Conservation (phyloP, 2,797 vertebrate species). For the Simalia tracyae region DNA sequence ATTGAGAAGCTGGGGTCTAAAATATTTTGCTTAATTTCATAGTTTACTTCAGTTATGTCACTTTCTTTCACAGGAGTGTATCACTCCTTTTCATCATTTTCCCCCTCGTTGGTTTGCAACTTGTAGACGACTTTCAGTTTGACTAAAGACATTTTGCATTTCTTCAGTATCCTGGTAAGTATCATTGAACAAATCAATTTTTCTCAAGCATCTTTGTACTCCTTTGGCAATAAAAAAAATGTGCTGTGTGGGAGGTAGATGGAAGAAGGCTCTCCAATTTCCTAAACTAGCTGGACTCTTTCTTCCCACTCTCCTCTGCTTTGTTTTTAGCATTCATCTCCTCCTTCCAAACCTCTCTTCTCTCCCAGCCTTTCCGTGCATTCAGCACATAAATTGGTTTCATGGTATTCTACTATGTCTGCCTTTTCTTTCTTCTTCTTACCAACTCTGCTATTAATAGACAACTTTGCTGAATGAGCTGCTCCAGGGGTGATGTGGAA, state of each 20-base stretch:
- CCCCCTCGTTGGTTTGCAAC: not conserved
- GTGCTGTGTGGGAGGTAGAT: not conserved
- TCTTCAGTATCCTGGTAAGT: not conserved
- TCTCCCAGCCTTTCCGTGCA: not conserved
- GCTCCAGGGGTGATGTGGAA: conserved; percentile 44
- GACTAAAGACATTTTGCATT: not conserved
- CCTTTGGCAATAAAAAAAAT: fast-evolving
- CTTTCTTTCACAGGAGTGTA: not conserved
- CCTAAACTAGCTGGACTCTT: not conserved
- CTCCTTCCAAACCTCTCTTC: not conserved
- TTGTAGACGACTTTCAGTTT: conserved; percentile 15
- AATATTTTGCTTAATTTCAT: not conserved
- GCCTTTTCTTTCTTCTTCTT: conserved; percentile 5
- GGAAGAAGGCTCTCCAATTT: not conserved
- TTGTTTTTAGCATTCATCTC: not conserved
- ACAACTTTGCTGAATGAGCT: conserved; percentile 35
- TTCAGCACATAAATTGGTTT: not conserved
- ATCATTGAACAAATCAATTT: not conserved
- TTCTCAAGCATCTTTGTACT: conserved; percentile 25
- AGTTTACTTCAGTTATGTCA: conserved; percentile 14
- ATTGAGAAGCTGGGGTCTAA: not conserved
- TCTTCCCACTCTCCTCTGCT: not conserved
- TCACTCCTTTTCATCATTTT: not conserved
- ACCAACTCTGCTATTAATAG: not conserved
- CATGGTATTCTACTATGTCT: not conserved